phyloP scores from a whole-genome alignment of 92 coral and sea anemone genomes.

The Palythoa caribaeorum region DNA sequence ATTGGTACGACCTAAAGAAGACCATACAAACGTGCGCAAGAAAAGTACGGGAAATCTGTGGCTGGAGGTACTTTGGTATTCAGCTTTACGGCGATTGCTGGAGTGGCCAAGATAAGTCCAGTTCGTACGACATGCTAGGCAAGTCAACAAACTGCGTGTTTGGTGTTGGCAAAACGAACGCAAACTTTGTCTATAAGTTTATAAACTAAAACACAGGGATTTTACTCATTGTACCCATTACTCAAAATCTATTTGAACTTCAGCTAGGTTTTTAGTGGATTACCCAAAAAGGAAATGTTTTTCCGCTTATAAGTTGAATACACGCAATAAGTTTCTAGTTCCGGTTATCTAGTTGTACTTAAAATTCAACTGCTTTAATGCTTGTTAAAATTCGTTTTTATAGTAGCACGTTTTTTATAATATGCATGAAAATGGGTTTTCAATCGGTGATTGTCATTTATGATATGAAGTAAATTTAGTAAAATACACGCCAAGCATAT shows the following conservation, averaged over 20 bases:
- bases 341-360: too few species aligned
- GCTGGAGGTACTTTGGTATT: slow-evolving; percentile 38
- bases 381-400: too few species aligned
- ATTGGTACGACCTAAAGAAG: slow-evolving; percentile 35
- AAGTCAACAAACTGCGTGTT: neutral
- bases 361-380: too few species aligned
- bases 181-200: slow-evolving; percentile 44
- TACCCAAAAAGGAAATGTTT: too few species aligned
- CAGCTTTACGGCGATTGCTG: slow-evolving; percentile 48
- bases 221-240: neutral
- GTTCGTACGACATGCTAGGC: neutral
- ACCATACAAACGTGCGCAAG: slow-evolving; percentile 40
- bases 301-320: too few species aligned
- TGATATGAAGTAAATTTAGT: too few species aligned
- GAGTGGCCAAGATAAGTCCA: slow-evolving; percentile 8
- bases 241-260: too few species aligned
- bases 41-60: slow-evolving; percentile 5
- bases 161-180: slow-evolving; percentile 30
- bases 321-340: too few species aligned
- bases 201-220: neutral
- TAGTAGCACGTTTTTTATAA: too few species aligned
- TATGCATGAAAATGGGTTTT: neutral
- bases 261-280: too few species aligned
- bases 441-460: neutral
- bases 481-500: too few species aligned